Base-by-base conservation (phyloP, 2,888 invertebrate genomes). In the Heteromyza rotundicornis region DNA sequence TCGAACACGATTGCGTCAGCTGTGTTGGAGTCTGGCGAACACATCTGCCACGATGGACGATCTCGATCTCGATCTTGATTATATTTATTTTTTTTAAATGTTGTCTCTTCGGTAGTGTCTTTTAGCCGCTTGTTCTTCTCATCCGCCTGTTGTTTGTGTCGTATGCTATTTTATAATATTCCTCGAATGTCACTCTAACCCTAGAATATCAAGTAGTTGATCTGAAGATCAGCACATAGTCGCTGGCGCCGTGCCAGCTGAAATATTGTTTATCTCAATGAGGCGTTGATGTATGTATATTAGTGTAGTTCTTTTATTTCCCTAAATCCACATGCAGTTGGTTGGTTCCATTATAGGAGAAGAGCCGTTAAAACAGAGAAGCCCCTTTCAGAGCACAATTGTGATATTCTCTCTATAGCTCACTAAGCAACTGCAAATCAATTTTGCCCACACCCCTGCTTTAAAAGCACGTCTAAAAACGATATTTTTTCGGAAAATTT, bases 181-280 rank as follows among this genome's bases (percentile, higher is more conserved):
- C 40, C 40, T 8, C 40, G 16, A 40, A 40, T 40, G 40, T 40
- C 40, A 40, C 40, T 40, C 8, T n/a, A 40, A n/a, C 40, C 3
- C 40, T 40, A n/a, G 47, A 2, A 17, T 47, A 5, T 47, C 2
- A 14, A 5, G 14, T 2, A 47, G 7, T 47, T 14, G 12, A 8
- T 17, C 35, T 50, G 57, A 32, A 49, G 35, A 49, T 49, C 57
- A 70, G 51, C 68, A 63, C 66, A 66, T 61, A 68, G 60, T 67
- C 65, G 68, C 67, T 72, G 69, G 69, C 69, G 24, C 47, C 3
- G 49, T 55, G 70, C 72, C 72, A 72, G 64, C 60, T 59, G 49
- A 19, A 8, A 19, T 49, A 35, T 57, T 50, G 49, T 60, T 60
- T 54, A 40, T 54, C 32, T 55, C 49, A 54, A 55, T 60, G 59